Evolutionary conservation across 2,888 invertebrate genomes (phyloP).

Genomic region (Agrilus biguttatus): DNA sequence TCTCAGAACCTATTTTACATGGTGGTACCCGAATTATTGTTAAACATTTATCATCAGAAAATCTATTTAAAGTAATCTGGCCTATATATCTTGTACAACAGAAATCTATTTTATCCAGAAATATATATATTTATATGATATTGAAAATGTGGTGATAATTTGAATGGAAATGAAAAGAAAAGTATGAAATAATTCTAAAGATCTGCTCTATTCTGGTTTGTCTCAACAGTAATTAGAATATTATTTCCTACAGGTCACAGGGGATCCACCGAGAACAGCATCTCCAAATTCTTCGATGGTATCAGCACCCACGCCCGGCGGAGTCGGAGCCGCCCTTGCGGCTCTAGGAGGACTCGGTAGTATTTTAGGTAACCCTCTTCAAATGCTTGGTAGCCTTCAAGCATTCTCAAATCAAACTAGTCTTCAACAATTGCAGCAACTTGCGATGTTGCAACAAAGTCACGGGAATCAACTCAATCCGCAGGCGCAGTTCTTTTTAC

Average conservation of each 20-base stretch:
- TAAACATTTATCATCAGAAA: too few relatives aligned
- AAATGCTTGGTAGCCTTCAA: conserved; percentile 31
- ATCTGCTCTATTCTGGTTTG: too few relatives aligned
- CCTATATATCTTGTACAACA: too few relatives aligned
- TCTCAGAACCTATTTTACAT: too few relatives aligned
- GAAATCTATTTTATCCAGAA: too few relatives aligned
- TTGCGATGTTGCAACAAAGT: conserved; percentile 46
- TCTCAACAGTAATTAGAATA: background rate
- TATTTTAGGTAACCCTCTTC: conserved; percentile 27
- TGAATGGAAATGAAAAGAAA: too few relatives aligned
- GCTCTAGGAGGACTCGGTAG: conserved; percentile 30
- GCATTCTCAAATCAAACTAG: conserved; percentile 49
- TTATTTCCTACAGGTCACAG: conserved; percentile 23
- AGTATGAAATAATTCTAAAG: too few relatives aligned
- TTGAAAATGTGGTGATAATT: too few relatives aligned
- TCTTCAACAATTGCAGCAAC: conserved; percentile 49
- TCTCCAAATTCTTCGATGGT: conserved; percentile 27
- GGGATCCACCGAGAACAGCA: conserved; percentile 20
- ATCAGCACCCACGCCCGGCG: conserved; percentile 26
- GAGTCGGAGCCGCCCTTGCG: conserved; percentile 34
- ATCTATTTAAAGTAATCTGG: too few relatives aligned
- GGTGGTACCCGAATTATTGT: too few relatives aligned
- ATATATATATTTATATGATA: too few relatives aligned
- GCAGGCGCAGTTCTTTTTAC: conserved; percentile 59
- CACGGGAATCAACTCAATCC: conserved; percentile 30